A percentile compares a stretch with the other conserved stretches of the same genome.
Evolutionary conservation across 2,113 vertebrate species (phyloP).

Genomic region (Panthera tigris): DNA sequence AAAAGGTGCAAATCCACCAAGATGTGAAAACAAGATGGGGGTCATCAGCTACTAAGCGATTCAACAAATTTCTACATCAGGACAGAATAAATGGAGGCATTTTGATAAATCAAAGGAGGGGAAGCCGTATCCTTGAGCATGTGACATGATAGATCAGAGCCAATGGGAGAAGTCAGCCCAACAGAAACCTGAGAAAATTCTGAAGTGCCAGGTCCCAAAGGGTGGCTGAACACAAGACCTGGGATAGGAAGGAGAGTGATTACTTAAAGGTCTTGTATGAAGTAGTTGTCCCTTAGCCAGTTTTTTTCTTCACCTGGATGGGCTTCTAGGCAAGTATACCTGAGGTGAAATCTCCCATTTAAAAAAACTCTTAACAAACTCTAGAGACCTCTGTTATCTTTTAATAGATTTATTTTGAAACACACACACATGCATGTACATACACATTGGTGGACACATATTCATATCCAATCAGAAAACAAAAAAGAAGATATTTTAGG

Average conservation of each 20-base stretch:
- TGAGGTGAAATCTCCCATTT: not conserved
- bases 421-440: not conserved
- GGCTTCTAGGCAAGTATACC: not conserved
- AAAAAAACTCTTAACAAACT: not conserved
- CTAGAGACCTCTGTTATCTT: not conserved
- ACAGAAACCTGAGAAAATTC: not conserved
- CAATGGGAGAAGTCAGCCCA: too few species aligned
- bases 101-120: not conserved
- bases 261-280: not conserved
- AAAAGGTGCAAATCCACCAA: not conserved
- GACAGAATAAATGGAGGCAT: not conserved
- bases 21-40: not conserved
- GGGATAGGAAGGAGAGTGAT: not conserved
- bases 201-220: not conserved
- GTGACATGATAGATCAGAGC: not conserved
- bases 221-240: rapidly evolving
- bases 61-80: not conserved
- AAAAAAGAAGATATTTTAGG: not conserved
- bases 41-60: not conserved
- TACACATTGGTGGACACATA: not conserved
- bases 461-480: not conserved
- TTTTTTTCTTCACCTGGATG: not conserved
- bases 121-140: not conserved
- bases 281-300: not conserved
- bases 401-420: not conserved